Percentiles rank a stretch among this genome's conserved stretches.
These are phyloP conservation scores for Petaurus breviceps DNA, from an alignment of 2,113 vertebrate genomes.

Conservation along the genomic window DNA sequence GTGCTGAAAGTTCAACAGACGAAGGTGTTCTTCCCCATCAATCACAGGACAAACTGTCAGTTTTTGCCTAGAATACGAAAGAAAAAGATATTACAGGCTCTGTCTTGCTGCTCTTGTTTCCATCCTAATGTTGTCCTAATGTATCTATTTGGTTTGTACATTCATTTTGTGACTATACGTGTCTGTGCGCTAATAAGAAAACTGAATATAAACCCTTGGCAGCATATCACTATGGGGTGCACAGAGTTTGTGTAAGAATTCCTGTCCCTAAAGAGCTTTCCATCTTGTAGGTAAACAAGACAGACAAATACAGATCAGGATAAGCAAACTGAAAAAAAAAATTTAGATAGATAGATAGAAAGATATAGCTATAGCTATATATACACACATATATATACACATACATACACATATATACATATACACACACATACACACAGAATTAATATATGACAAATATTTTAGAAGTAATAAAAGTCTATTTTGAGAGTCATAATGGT, in stretches of 20 bases:
- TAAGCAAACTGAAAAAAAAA: not conserved
- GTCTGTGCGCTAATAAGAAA: not conserved
- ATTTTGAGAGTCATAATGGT: not conserved
- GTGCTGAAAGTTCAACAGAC: constrained; percentile 94
- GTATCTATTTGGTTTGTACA: not conserved
- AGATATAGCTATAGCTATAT: too few species aligned
- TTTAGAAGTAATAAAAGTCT: not conserved
- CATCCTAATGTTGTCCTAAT: not conserved
- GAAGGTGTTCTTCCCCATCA: constrained; percentile 88
- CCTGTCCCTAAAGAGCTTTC: not conserved
- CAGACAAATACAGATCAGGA: not conserved
- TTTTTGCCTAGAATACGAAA: constrained; percentile 84
- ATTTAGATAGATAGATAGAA: too few species aligned
- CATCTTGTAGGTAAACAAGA: not conserved
- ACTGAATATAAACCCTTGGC: not conserved
- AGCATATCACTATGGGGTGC: not conserved
- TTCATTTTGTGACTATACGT: not conserved
- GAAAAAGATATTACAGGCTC: not conserved
- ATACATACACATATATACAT: not conserved
- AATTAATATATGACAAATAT: not conserved
- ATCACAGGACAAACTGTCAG: constrained; percentile 91
- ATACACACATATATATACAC: not conserved
- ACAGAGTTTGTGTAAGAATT: not conserved
- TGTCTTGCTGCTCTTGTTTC: not conserved
- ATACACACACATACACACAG: not conserved